Evolutionary conservation across 2,797 vertebrate genomes (phyloP).

Genomic region (Micromesistius poutassou): DNA sequence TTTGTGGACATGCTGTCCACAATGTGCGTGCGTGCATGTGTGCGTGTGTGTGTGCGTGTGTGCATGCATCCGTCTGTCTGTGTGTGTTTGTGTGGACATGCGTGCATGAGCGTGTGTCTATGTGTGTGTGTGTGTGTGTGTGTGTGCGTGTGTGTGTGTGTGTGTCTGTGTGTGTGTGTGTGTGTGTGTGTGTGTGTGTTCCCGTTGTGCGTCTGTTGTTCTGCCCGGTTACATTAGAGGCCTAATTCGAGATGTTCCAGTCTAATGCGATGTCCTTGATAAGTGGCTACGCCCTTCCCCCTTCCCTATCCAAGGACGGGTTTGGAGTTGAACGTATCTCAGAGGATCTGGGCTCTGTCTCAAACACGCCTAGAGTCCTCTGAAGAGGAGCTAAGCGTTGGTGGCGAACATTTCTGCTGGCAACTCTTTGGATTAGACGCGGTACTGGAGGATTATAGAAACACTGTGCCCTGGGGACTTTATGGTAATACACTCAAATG

Average conservation of each 20-base stretch:
- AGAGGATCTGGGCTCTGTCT: neutral
- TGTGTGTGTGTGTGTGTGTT: neutral
- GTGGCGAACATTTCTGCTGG: neutral
- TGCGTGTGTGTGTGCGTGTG: neutral
- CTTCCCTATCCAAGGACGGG: neutral
- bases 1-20: neutral
- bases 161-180: neutral
- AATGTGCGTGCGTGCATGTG: neutral
- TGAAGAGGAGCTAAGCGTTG: neutral
- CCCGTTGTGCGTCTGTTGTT: neutral
- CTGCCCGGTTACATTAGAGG: neutral
- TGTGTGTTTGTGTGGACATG: neutral
- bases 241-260: conserved; percentile 1
- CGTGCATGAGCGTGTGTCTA: neutral
- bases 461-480: neutral
- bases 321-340: neutral
- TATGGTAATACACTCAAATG: neutral
- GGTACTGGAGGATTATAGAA: neutral
- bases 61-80: neutral
- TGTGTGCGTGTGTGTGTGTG: neutral
- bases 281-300: neutral
- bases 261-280: neutral
- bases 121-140: neutral
- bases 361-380: neutral
- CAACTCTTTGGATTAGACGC: neutral